Conservation (phyloP, 2,797 vertebrate genomes). For the Macropodus opercularis region DNA sequence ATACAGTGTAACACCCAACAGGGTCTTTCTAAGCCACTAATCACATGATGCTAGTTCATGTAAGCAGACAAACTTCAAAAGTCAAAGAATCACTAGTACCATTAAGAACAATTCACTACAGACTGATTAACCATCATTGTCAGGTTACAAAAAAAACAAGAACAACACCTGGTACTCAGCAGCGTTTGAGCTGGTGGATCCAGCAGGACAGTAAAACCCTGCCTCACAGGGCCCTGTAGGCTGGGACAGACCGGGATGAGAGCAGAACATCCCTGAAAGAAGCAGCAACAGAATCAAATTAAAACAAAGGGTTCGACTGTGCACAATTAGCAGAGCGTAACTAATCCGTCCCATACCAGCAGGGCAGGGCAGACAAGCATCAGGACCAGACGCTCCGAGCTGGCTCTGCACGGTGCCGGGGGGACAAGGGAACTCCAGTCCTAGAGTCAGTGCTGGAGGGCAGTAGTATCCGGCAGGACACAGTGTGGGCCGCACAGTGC, state of each 20-base stretch:
- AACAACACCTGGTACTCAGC: slow-evolving; percentile 81
- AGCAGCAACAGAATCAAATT: slow-evolving; percentile 5
- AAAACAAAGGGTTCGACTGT: too few species aligned
- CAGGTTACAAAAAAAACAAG: not conserved
- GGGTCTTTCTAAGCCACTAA: not conserved
- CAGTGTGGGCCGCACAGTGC: slow-evolving; percentile 65
- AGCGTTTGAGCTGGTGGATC: slow-evolving; percentile 84
- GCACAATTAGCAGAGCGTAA: not conserved
- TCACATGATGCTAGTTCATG: not conserved
- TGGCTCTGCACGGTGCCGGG: slow-evolving; percentile 83
- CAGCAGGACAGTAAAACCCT: slow-evolving; percentile 85
- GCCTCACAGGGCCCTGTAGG: slow-evolving; percentile 88
- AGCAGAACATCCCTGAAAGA: slow-evolving; percentile 89
- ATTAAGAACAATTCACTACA: not conserved
- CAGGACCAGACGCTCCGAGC: slow-evolving; percentile 69
- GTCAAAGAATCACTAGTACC: not conserved
- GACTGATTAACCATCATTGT: not conserved
- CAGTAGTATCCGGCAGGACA: slow-evolving; percentile 86
- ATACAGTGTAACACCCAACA: not conserved
- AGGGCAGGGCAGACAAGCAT: slow-evolving; percentile 84
- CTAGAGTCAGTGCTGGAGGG: slow-evolving; percentile 74
- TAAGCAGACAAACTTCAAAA: not conserved
- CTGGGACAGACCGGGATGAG: slow-evolving; percentile 79
- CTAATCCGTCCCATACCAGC: slow-evolving; percentile 74
- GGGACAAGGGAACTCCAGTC: slow-evolving; percentile 81